Conservation (phyloP, 2,797 vertebrate species). For the Squalus acanthias region DNA sequence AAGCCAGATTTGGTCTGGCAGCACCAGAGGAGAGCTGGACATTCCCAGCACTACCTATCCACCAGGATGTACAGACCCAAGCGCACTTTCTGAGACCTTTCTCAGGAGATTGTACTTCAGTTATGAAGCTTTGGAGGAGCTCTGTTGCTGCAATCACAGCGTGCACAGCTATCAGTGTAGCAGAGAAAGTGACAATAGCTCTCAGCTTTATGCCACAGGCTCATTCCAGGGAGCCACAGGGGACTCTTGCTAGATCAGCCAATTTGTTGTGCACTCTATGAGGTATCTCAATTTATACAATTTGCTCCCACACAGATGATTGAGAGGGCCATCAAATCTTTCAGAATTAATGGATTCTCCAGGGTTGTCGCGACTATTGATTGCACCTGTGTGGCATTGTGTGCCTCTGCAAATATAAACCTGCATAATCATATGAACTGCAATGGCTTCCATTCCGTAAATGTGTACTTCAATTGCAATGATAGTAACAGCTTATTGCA, state of each 20-base stretch:
- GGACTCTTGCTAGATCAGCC: background rate
- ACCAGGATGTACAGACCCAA: background rate
- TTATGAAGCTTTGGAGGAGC: background rate
- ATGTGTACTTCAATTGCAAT: background rate
- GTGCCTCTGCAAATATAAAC: background rate
- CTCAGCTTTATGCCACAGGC: background rate
- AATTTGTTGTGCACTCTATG: conserved; percentile 2
- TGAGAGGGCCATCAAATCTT: background rate
- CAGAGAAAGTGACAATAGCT: background rate
- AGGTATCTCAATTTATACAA: background rate
- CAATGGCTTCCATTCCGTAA: background rate
- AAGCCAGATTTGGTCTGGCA: background rate
- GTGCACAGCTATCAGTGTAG: background rate
- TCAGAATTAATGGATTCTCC: conserved; percentile 1
- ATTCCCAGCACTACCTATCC: background rate
- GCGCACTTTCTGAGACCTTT: background rate
- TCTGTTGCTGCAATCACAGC: background rate
- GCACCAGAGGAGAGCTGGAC: background rate
- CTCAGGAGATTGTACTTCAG: background rate
- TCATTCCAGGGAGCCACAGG: background rate
- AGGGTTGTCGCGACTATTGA: background rate
- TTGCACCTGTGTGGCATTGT: background rate
- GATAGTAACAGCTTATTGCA: background rate
- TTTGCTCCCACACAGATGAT: conserved; percentile 1
- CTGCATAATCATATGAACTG: background rate